Conservation (phyloP, 2,113 vertebrate species). For the Thomomys bottae region DNA sequence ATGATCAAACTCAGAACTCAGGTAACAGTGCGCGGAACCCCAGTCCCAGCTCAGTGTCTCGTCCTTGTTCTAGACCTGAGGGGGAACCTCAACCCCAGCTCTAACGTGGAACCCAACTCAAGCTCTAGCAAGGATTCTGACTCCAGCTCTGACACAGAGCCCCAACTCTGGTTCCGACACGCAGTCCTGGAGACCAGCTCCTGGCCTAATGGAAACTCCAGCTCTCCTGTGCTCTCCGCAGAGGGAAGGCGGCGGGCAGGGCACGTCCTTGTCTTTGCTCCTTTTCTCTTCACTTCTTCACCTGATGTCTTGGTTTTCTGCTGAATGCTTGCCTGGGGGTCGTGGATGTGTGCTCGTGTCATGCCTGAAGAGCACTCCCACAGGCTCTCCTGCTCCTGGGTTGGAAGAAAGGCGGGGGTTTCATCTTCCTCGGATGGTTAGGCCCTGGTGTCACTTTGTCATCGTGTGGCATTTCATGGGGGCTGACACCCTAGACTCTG, state of each 20-base stretch:
- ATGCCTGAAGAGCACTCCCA: neutral
- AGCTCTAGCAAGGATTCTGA: neutral
- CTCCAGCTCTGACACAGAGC: neutral
- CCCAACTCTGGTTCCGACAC: neutral
- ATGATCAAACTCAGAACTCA: slow-evolving; percentile 99
- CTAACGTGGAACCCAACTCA: rapidly evolving
- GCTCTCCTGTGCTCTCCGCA: neutral
- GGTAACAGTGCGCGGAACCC: slow-evolving; percentile 90
- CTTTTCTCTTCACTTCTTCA: no score
- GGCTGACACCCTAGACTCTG: neutral
- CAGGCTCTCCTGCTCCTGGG: neutral
- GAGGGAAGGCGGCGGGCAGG: no score
- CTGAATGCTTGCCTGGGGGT: no score
- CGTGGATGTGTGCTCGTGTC: neutral
- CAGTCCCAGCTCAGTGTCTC: slow-evolving; percentile 39
- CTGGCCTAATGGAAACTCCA: neutral
- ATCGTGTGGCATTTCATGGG: neutral
- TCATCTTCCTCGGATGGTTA: neutral
- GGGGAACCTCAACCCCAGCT: no score
- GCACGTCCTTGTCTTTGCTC: neutral
- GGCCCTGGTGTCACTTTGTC: neutral
- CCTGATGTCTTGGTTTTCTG: neutral
- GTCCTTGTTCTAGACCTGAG: neutral
- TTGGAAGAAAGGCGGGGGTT: no score
- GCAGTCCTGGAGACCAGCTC: neutral